Conservation (phyloP, 2,113 vertebrate species). For the Leptobrachium ailaonicum region DNA sequence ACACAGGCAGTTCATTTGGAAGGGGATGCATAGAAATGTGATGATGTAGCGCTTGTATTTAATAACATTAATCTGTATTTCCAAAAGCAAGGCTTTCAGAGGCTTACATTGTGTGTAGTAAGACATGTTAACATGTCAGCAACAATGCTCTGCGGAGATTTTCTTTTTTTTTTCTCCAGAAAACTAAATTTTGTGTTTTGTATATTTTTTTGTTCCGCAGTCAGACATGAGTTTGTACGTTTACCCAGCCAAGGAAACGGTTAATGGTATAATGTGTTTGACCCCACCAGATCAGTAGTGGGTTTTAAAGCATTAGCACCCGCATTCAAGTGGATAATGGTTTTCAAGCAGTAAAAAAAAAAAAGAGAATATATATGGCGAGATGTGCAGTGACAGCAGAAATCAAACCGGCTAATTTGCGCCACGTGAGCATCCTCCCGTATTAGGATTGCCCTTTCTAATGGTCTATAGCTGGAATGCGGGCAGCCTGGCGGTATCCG, state of each 20-base stretch:
- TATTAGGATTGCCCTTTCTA: slow-evolving; percentile 23
- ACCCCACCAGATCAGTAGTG: slow-evolving; percentile 39
- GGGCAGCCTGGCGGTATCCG: slow-evolving; percentile 22
- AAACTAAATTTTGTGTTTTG: slow-evolving; percentile 19
- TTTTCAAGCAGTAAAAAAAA: slow-evolving; percentile 25
- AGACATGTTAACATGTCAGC: slow-evolving; percentile 20
- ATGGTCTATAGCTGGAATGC: slow-evolving; percentile 25
- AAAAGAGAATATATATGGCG: not conserved
- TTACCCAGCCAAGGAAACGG: slow-evolving; percentile 15
- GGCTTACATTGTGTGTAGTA: slow-evolving; percentile 13
- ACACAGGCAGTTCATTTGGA: slow-evolving; percentile 10
- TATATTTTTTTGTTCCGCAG: not conserved
- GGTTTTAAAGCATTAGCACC: slow-evolving; percentile 32
- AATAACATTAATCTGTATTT: slow-evolving; percentile 1
- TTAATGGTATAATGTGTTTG: slow-evolving; percentile 37
- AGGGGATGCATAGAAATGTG: slow-evolving; percentile 14
- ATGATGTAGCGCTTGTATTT: slow-evolving; percentile 15
- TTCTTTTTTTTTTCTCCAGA: slow-evolving; percentile 4
- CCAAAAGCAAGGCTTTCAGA: not conserved
- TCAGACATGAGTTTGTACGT: not conserved
- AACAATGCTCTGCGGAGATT: too few species aligned
- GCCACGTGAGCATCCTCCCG: slow-evolving; percentile 2
- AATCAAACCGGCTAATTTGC: slow-evolving; percentile 34
- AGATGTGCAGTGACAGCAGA: slow-evolving; percentile 40
- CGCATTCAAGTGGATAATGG: slow-evolving; percentile 44